phyloP scores from a whole-genome alignment of 2,888 invertebrate genomes.

The Morpho helenor region DNA sequence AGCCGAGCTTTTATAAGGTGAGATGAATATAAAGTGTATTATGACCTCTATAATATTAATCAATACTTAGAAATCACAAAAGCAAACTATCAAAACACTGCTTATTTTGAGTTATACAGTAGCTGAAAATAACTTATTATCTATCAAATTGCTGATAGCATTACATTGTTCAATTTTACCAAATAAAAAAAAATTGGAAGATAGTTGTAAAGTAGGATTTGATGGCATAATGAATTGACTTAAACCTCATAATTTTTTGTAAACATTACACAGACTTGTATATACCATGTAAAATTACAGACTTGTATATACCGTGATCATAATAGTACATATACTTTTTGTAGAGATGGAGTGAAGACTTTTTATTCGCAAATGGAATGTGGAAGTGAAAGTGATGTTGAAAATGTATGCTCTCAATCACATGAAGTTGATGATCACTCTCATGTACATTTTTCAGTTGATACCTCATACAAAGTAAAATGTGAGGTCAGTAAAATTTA shows the following conservation, averaged over 20 bases:
- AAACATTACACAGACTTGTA: too few relatives aligned
- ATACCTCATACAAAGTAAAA: constrained; percentile 68
- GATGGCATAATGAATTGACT: too few relatives aligned
- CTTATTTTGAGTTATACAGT: too few relatives aligned
- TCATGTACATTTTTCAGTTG: constrained; percentile 72
- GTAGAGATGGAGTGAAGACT: constrained; percentile 59
- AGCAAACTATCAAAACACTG: neutral
- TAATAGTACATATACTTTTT: neutral
- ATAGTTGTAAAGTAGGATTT: too few relatives aligned
- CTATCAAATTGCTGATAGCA: too few relatives aligned
- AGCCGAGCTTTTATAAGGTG: constrained; percentile 84
- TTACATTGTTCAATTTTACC: too few relatives aligned
- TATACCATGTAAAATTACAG: too few relatives aligned
- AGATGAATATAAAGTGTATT: neutral
- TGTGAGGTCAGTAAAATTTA: constrained; percentile 53
- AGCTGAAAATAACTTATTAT: too few relatives aligned
- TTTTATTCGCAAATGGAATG: constrained; percentile 57
- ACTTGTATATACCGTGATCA: too few relatives aligned
- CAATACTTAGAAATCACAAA: neutral
- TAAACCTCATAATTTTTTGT: too few relatives aligned
- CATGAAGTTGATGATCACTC: constrained; percentile 66
- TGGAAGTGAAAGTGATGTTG: constrained; percentile 64
- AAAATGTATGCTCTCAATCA: constrained; percentile 47
- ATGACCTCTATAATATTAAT: neutral
- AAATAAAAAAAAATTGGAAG: too few relatives aligned